Percentiles rank a stretch among this genome's conserved stretches.
Conservation (phyloP, 2,113 vertebrate genomes). For the Cebidichthys violaceus region DNA sequence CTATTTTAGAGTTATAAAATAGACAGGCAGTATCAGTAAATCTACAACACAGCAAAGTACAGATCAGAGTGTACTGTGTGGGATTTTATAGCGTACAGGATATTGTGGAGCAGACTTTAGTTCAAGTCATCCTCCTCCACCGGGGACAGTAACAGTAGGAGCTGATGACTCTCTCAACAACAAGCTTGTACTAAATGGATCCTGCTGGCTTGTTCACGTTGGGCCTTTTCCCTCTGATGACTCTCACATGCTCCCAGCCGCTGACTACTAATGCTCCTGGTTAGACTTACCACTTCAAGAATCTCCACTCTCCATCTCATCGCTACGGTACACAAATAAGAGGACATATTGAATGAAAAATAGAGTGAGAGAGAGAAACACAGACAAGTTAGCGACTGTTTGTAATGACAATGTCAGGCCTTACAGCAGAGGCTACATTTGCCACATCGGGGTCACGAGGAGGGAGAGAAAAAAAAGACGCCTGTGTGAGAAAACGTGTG, state of each 20-base stretch:
- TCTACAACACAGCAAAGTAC: neutral
- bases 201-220: constrained; percentile 57
- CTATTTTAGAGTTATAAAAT: neutral
- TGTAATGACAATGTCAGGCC: constrained; percentile 44
- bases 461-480: constrained; percentile 10
- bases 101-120: constrained; percentile 33
- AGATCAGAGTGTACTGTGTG: constrained; percentile 19
- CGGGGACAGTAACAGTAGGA: constrained; percentile 40
- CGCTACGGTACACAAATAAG: constrained; percentile 26
- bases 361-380: neutral
- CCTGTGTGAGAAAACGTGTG: constrained; percentile 37
- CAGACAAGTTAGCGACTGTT: constrained; percentile 48
- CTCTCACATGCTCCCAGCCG: constrained; percentile 75
- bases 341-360: constrained; percentile 14
- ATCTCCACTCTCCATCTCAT: constrained; percentile 10
- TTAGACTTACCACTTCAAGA: constrained; percentile 52
- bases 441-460: constrained; percentile 61
- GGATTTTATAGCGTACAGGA: constrained; percentile 45
- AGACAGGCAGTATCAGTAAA: constrained; percentile 1
- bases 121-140: constrained; percentile 46
- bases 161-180: constrained; percentile 54
- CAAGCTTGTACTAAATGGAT: constrained; percentile 50
- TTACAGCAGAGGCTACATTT: constrained; percentile 35
- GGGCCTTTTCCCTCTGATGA: constrained; percentile 67
- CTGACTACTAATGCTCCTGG: constrained; percentile 53